Percentiles rank a stretch among this genome's conserved stretches.
Evolutionary conservation across 1,140 invertebrate species (phyloP).

Genomic region (Palaemon carinicauda): DNA sequence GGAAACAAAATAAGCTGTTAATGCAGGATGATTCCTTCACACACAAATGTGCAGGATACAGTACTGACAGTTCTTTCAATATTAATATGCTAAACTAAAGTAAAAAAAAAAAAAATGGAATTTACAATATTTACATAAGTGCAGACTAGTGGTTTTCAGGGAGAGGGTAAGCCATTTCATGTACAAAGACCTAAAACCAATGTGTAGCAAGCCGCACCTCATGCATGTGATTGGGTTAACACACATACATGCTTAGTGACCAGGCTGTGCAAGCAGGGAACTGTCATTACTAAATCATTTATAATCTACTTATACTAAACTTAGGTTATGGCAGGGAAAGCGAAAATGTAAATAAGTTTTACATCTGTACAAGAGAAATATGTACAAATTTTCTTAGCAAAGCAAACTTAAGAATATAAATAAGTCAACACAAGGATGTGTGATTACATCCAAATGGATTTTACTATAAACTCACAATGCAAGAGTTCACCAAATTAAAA

Average conservation of each 20-base stretch:
- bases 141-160: neutral
- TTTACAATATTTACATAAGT: neutral
- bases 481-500: no score
- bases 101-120: constrained; percentile 10
- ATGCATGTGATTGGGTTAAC: constrained; percentile 52
- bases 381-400: no score
- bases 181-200: neutral
- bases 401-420: no score
- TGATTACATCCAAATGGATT: no score
- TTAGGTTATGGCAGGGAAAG: no score
- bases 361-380: no score
- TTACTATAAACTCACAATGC: no score
- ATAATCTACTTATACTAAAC: no score
- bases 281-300: neutral
- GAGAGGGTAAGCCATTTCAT: neutral
- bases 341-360: no score
- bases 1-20: constrained; percentile 39
- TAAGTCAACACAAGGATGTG: no score
- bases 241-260: constrained; percentile 53
- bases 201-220: constrained; percentile 48
- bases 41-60: neutral
- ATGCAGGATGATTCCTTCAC: constrained; percentile 30
- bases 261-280: constrained; percentile 47
- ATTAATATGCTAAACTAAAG: constrained; percentile 8
- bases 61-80: neutral